Evolutionary conservation across 2,888 invertebrate species (phyloP).

Genomic region (Callimorpha dominula): DNA sequence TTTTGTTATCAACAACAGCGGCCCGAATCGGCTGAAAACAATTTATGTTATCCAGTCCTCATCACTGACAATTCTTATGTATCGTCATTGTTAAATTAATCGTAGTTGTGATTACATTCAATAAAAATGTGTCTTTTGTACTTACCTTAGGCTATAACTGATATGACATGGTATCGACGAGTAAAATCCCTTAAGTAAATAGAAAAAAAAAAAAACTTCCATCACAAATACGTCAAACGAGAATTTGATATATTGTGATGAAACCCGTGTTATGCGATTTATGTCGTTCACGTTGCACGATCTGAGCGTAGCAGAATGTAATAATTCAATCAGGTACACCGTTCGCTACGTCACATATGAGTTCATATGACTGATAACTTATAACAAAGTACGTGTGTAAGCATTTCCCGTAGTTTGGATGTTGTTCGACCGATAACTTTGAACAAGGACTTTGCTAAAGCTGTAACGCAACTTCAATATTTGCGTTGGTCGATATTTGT

Average conservation of each 20-base stretch:
- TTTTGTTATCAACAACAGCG: too few relatives aligned
- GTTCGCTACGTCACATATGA: neutral
- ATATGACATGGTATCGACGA: too few relatives aligned
- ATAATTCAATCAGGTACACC: neutral
- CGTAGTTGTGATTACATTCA: neutral
- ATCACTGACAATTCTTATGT: too few relatives aligned
- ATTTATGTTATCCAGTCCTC: too few relatives aligned
- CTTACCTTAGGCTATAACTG: too few relatives aligned
- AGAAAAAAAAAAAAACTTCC: neutral
- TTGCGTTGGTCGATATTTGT: neutral
- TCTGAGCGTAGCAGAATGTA: neutral
- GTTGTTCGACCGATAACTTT: constrained; percentile 1
- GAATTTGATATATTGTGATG: neutral
- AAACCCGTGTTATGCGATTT: neutral
- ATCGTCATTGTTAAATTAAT: neutral
- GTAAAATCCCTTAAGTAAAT: neutral
- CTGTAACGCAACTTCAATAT: neutral
- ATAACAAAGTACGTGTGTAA: neutral
- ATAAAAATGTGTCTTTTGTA: neutral
- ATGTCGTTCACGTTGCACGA: neutral
- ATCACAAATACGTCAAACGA: neutral
- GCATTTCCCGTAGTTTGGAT: neutral
- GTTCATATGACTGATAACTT: neutral
- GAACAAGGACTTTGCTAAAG: neutral
- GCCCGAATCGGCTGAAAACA: too few relatives aligned